Percentiles rank a stretch among this genome's conserved stretches.
These are phyloP conservation scores for Tamias sibiricus DNA, from an alignment of 2,113 vertebrate species.

Conservation along the genomic window DNA sequence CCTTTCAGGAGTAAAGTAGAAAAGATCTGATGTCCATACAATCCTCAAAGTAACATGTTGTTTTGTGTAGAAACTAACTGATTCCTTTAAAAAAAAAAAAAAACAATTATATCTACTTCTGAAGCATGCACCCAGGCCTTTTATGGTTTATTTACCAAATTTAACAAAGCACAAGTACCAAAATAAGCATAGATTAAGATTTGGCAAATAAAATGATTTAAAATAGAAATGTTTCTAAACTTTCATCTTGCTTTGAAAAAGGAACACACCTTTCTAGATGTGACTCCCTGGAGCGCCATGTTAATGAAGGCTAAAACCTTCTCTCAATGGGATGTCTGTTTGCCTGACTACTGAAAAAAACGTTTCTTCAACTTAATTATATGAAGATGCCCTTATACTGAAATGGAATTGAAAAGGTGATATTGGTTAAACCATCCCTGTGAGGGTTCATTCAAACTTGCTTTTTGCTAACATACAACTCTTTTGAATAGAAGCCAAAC, in stretches of 20 bases:
- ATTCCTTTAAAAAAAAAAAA: background rate
- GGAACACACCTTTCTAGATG: background rate
- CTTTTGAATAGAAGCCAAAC: constrained; percentile 44
- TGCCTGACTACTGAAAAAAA: constrained; percentile 4
- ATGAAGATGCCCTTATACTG: background rate
- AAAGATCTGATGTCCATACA: background rate
- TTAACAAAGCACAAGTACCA: background rate
- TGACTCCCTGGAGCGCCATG: background rate
- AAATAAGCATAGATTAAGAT: background rate
- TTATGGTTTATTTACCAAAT: background rate
- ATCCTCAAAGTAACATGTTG: background rate
- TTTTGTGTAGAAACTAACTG: background rate
- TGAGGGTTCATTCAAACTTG: background rate
- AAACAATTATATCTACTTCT: background rate
- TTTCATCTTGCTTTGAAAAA: background rate
- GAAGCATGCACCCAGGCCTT: background rate
- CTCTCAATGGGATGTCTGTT: background rate
- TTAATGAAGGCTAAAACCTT: constrained; percentile 43
- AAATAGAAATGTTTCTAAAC: background rate
- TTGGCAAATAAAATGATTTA: background rate
- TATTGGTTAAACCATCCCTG: background rate
- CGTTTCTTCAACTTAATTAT: constrained; percentile 35
- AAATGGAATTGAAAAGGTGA: constrained; percentile 46
- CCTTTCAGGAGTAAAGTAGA: background rate
- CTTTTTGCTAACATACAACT: background rate